These are phyloP conservation scores for Cephus pulcher DNA, from an alignment of 2,888 invertebrate species.

Conservation along the genomic window DNA sequence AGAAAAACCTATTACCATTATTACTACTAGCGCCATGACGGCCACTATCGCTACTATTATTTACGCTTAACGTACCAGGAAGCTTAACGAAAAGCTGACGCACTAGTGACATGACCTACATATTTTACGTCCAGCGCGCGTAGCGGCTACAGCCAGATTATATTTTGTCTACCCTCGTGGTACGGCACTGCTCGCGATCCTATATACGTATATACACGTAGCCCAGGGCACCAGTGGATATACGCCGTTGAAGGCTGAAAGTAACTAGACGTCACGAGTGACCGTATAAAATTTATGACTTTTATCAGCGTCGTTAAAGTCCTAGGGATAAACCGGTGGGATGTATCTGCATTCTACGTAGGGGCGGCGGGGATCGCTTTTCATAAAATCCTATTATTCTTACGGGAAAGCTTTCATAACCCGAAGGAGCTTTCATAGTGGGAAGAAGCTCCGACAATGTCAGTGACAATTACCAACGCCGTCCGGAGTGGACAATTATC, in stretches of 20 bases:
- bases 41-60: not conserved
- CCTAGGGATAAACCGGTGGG: too few relatives aligned
- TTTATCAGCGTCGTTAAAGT: too few relatives aligned
- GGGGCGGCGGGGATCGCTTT: too few relatives aligned
- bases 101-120: not conserved
- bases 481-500: slow-evolving; percentile 1
- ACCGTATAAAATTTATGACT: too few relatives aligned
- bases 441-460: not conserved
- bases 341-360: too few relatives aligned
- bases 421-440: not conserved
- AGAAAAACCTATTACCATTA: not conserved
- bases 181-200: not conserved
- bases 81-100: not conserved
- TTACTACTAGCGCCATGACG: not conserved
- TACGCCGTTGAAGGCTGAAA: too few relatives aligned
- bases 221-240: too few relatives aligned
- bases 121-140: not conserved
- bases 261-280: too few relatives aligned
- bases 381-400: not conserved
- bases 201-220: not conserved
- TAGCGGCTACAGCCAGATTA: not conserved
- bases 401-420: not conserved
- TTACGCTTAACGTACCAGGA: not conserved
- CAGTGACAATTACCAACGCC: not conserved
- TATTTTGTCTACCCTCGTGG: not conserved